These are phyloP conservation scores for Phocides pigmalion DNA, from an alignment of 1,140 invertebrate species.

Conservation along the genomic window DNA sequence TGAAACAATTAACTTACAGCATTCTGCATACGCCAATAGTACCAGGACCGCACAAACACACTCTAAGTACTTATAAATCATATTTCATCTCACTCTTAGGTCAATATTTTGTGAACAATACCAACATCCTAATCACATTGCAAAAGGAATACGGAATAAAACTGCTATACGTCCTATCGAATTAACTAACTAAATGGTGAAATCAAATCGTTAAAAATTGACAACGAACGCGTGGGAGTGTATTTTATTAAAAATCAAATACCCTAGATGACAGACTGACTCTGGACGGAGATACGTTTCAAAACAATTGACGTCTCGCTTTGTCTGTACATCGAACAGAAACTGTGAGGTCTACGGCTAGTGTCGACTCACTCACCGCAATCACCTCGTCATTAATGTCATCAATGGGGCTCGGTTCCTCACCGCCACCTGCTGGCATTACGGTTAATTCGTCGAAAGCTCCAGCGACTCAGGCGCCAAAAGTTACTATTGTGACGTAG, in stretches of 20 bases:
- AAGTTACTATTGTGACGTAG: no score
- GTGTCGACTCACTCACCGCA: neutral
- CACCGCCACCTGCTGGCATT: neutral
- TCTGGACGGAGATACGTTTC: neutral
- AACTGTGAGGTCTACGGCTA: neutral
- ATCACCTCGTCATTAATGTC: neutral
- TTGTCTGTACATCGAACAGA: neutral
- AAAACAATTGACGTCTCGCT: slow-evolving; percentile 8
- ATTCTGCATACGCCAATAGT: slow-evolving; percentile 11
- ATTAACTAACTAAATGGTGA: no score
- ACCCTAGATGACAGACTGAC: neutral
- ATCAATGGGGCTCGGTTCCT: neutral
- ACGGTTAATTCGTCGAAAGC: neutral
- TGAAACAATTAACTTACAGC: slow-evolving; percentile 34
- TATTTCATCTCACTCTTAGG: slow-evolving; percentile 31
- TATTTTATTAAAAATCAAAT: neutral
- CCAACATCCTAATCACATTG: neutral
- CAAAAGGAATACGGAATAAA: neutral
- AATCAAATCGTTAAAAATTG: no score
- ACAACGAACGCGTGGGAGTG: neutral
- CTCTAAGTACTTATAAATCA: slow-evolving; percentile 30
- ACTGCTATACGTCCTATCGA: neutral
- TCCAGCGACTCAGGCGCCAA: neutral
- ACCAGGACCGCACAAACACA: slow-evolving; percentile 9
- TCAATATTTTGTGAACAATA: neutral